Conservation (phyloP, 2,797 vertebrate species). For the Carapus acus region DNA sequence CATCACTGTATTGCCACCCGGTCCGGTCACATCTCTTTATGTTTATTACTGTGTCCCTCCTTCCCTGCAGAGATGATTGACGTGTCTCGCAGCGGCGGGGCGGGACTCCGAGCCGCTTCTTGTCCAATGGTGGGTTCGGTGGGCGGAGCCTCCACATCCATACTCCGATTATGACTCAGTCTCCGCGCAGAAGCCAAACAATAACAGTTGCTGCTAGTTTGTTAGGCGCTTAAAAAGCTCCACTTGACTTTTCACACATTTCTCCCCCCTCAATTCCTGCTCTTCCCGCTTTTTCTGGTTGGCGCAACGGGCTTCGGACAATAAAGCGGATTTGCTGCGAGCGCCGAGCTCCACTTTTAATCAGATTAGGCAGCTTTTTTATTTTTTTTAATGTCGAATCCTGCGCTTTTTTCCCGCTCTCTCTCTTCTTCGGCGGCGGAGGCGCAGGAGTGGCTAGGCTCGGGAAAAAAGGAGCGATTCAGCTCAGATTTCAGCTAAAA, state of each 20-base stretch:
- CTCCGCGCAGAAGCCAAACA: slow-evolving; percentile 68
- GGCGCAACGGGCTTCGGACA: slow-evolving; percentile 42
- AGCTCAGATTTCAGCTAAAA: slow-evolving; percentile 79
- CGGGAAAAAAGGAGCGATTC: slow-evolving; percentile 75
- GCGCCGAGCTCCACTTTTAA: slow-evolving; percentile 63
- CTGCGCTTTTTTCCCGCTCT: slow-evolving; percentile 24
- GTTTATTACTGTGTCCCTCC: slow-evolving; percentile 73
- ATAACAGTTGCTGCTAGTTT: slow-evolving; percentile 66
- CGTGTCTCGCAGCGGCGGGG: slow-evolving; percentile 65
- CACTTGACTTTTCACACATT: slow-evolving; percentile 47
- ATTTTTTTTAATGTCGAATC: slow-evolving; percentile 56
- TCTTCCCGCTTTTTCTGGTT: slow-evolving; percentile 11
- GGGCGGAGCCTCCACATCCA: slow-evolving; percentile 68
- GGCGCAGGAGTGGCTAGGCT: slow-evolving; percentile 70
- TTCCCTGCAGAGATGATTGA: slow-evolving; percentile 67
- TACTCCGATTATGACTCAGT: slow-evolving; percentile 71
- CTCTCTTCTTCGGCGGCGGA: slow-evolving; percentile 43
- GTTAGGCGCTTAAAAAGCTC: slow-evolving; percentile 27
- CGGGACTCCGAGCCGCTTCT: slow-evolving; percentile 67
- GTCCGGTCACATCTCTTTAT: slow-evolving; percentile 73
- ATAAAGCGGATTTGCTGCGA: slow-evolving; percentile 31
- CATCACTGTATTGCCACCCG: slow-evolving; percentile 70
- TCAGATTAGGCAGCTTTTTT: slow-evolving; percentile 61
- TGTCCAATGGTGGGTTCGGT: slow-evolving; percentile 67
- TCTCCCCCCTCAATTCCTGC: too few relatives aligned